Base-by-base conservation (phyloP, 2,888 invertebrate species). In the Euzophera pinguis region DNA sequence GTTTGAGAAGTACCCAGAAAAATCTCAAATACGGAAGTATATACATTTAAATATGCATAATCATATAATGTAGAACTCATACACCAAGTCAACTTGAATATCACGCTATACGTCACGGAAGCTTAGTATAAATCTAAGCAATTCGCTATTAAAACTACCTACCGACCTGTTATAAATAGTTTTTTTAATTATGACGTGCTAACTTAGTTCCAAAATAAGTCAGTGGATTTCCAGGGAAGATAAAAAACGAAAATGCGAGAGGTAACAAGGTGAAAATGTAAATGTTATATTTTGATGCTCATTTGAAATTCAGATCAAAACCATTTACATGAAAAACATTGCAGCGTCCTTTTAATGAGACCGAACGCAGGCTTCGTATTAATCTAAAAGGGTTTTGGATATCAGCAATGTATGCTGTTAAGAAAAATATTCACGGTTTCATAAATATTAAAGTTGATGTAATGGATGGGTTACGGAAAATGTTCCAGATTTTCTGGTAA, bases 251-350 rank as follows among this genome's bases (percentile, higher is more conserved):
- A 34, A 45, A 32, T 16, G 10, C n/a, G 16, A 13, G 16, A 14
- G 29, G 32, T 45, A 17, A 48, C 47, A 37, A 48, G 37, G 17
- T 22, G 17, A 48, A 48, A 35, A 37, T 37, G 35, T 35, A 37
- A 50, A 50, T 39, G 8, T 50, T 32, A 39, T 50, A 50, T 50
- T 50, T 50, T 39, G 49, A 32, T 14, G 27, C 41, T 50, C 49
- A 50, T 50, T 16, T 41, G 29, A 50, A 50, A 39, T 50, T 50
- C 49, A 50, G 39, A 50, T 29, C 39, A 50, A 50, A 50, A 39
- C 10, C 37, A 27, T 39, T 38, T 32, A 29, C 29, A 39, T 29
- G 49, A 37, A 39, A 29, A 39, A 39, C 27, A 39, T 39, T 39
- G 49, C 49, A 17, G 17, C 29, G 10, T 17, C 47, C 16, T 50